Conservation (phyloP, 1,140 invertebrate genomes). For the Ruditapes philippinarum region DNA sequence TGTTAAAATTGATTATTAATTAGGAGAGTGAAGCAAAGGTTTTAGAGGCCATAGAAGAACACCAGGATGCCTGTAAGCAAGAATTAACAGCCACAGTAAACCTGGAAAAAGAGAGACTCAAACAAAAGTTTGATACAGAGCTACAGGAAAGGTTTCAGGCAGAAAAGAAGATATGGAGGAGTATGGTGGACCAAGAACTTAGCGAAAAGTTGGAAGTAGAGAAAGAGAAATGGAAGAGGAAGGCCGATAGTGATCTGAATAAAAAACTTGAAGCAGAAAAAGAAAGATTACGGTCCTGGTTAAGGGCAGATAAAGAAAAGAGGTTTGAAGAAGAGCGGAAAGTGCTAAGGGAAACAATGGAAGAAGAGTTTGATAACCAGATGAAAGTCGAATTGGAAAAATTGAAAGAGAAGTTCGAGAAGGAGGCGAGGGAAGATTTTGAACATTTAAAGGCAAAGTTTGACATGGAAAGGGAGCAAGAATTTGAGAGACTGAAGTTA, state of each 20-base stretch:
- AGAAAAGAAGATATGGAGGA: slow-evolving; percentile 53
- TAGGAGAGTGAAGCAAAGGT: slow-evolving; percentile 60
- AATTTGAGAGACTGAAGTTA: slow-evolving; percentile 19
- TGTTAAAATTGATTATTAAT: too few species aligned
- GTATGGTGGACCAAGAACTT: slow-evolving; percentile 50
- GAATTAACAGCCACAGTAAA: slow-evolving; percentile 27
- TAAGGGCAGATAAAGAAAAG: slow-evolving; percentile 52
- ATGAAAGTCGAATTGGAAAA: slow-evolving; percentile 53
- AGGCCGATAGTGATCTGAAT: slow-evolving; percentile 48
- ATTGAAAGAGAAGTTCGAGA: slow-evolving; percentile 43
- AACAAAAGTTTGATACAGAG: slow-evolving; percentile 52
- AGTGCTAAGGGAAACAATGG: slow-evolving; percentile 28
- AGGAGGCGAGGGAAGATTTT: slow-evolving; percentile 55
- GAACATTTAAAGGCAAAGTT: slow-evolving; percentile 60
- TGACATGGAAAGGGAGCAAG: slow-evolving; percentile 40
- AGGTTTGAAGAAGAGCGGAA: slow-evolving; percentile 35
- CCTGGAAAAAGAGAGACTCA: slow-evolving; percentile 18
- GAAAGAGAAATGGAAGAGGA: slow-evolving; percentile 55
- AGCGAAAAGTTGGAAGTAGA: slow-evolving; percentile 56
- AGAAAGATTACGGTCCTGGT: slow-evolving; percentile 19
- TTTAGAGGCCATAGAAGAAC: slow-evolving; percentile 59
- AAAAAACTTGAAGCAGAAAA: slow-evolving; percentile 51
- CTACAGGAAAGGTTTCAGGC: slow-evolving; percentile 42
- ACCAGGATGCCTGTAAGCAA: slow-evolving; percentile 46
- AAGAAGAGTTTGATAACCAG: slow-evolving; percentile 54